These are phyloP conservation scores for Eonycteris spelaea DNA, from an alignment of 2,113 vertebrate genomes.

Conservation along the genomic window DNA sequence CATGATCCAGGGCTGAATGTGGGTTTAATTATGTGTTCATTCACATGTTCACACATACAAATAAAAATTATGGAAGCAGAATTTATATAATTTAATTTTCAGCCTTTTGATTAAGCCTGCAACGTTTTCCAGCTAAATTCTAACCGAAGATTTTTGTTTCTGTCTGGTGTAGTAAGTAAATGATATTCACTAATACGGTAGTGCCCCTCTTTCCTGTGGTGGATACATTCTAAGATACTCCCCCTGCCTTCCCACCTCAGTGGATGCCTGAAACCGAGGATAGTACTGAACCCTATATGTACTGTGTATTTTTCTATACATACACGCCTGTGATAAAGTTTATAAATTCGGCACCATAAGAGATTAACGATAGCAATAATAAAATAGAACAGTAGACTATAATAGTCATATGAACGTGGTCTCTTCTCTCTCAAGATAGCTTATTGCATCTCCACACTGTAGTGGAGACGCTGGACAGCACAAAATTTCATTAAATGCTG, in stretches of 20 bases:
- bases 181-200: background rate
- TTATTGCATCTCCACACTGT: background rate
- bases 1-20: background rate
- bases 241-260: background rate
- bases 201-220: background rate
- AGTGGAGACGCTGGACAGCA: background rate
- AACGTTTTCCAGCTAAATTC: background rate
- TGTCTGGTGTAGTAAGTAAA: background rate
- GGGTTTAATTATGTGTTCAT: background rate
- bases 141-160: background rate
- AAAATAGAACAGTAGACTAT: background rate
- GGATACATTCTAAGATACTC: background rate
- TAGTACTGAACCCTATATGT: background rate
- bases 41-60: background rate
- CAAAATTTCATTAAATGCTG: background rate
- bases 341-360: background rate
- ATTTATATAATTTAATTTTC: background rate
- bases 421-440: background rate
- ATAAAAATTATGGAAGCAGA: slow-evolving; percentile 13
- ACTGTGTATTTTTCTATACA: background rate
- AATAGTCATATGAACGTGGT: background rate
- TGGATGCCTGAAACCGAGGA: background rate
- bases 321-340: background rate
- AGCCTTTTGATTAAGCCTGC: slow-evolving; percentile 1
- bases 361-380: background rate